Base-by-base conservation (phyloP, 2,888 invertebrate genomes). In the Lysandra coridon region DNA sequence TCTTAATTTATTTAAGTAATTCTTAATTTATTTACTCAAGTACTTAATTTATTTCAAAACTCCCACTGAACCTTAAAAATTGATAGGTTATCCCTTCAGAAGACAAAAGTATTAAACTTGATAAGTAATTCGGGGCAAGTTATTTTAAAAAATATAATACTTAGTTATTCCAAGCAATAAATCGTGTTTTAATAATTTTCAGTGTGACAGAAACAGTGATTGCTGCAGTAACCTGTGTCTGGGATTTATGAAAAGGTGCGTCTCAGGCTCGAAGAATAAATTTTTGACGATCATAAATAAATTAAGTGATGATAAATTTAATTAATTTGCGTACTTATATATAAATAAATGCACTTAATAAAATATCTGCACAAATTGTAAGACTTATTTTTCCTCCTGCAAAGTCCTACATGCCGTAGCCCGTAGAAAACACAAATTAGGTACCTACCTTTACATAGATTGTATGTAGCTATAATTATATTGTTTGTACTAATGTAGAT, bases 171-270 rank as follows among this genome's bases (percentile, higher is more conserved):
- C 7, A 60, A 60, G 23, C 23, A 62, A 62, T 3, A 23, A 33
- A 69, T 14, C 4, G 30, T 33, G 1, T 69, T 69, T 69, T 14
- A 33, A 4, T 30, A 30, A 37, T 69, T 69, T 87, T 37, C 87
- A 92, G 92, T 92, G 92, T 81, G 84, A 83, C 6, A 84, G 80
- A 73, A 90, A 91, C 83, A 83, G 82, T 1, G 89, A 92, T 69
- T 92, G 92, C 85, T 92, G 92, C 80, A 83, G 87, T 1, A 85
- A 87, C 73, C 81, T 90, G 0, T 92, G 92, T 78, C 83, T 90
- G 57, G 90, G 90, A 30, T 92, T 87, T 82, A 80, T 88, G 88
- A 89, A 85, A 84, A 86, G 84, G 78, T 92, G 92, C 80, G 92
- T 92, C 49, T 87, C 89, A 2, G 84, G 85, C 62, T 83, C 81